Conservation (phyloP, 2,113 vertebrate genomes). For the Atlantisia rogersi region DNA sequence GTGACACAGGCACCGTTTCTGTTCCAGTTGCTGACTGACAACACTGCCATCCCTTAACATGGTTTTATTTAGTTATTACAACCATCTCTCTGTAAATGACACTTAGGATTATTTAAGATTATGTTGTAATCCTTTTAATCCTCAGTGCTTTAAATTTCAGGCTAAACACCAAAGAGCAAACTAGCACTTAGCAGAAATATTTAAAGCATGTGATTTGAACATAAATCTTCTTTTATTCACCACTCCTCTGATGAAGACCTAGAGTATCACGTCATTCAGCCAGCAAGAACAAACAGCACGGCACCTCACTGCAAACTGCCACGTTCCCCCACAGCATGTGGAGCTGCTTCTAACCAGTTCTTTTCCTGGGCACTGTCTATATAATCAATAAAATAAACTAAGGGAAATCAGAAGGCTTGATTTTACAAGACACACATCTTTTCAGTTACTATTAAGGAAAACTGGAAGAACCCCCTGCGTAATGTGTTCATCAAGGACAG, state of each 20-base stretch:
- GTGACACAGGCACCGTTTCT: conserved; percentile 43
- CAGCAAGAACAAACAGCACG: conserved; percentile 41
- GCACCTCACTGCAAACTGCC: conserved; percentile 44
- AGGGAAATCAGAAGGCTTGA: neutral
- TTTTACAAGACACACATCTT: neutral
- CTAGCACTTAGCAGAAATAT: conserved; percentile 88
- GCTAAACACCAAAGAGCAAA: conserved; percentile 95
- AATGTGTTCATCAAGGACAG: neutral
- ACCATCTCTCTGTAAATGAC: conserved; percentile 92
- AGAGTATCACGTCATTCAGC: conserved; percentile 56
- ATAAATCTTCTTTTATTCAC: conserved; percentile 82
- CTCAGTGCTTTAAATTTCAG: conserved; percentile 98
- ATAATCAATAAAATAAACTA: conserved; percentile 15
- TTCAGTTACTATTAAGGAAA: neutral
- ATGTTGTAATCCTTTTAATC: conserved; percentile 99
- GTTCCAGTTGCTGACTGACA: conserved; percentile 85
- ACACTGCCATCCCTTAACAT: conserved; percentile 85
- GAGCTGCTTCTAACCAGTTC: conserved; percentile 10
- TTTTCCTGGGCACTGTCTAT: neutral
- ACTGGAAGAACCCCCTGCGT: neutral
- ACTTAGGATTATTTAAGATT: conserved; percentile 99
- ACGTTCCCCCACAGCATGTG: neutral
- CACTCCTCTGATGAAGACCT: conserved; percentile 72
- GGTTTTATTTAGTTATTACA: conserved; percentile 94
- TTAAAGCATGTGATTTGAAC: conserved; percentile 88